phyloP scores from a whole-genome alignment of 2,113 vertebrate species.

The Symphodus melops region DNA sequence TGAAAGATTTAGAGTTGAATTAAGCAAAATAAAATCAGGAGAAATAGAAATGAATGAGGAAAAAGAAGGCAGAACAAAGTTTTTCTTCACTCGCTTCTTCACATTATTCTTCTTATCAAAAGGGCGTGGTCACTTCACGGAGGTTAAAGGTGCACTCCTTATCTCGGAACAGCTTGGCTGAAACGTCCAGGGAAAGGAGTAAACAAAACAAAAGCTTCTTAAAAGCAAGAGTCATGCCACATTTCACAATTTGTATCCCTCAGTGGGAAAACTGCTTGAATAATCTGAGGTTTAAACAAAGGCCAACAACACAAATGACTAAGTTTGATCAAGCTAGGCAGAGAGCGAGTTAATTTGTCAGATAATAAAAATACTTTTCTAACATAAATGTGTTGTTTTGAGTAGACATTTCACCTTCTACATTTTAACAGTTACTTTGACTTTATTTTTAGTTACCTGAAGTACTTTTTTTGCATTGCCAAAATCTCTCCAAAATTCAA shows the following conservation, averaged over 20 bases:
- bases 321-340: neutral
- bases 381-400: neutral
- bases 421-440: neutral
- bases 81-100: too few species aligned
- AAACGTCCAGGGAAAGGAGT: neutral
- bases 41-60: too few species aligned
- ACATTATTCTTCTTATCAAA: neutral
- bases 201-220: neutral
- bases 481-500: neutral
- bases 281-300: neutral
- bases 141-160: too few species aligned
- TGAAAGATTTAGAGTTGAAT: too few species aligned
- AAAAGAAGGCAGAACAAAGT: too few species aligned
- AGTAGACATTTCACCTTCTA: neutral
- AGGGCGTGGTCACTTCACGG: too few species aligned
- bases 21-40: too few species aligned
- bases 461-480: neutral
- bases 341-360: neutral
- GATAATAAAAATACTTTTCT: neutral
- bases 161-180: neutral
- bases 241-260: constrained; percentile 4
- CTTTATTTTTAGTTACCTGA: neutral
- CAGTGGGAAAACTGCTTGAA: neutral
- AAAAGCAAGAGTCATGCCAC: neutral
- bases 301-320: neutral